phyloP scores from a whole-genome alignment of 2,888 invertebrate genomes.

The Phlogophora meticulosa region DNA sequence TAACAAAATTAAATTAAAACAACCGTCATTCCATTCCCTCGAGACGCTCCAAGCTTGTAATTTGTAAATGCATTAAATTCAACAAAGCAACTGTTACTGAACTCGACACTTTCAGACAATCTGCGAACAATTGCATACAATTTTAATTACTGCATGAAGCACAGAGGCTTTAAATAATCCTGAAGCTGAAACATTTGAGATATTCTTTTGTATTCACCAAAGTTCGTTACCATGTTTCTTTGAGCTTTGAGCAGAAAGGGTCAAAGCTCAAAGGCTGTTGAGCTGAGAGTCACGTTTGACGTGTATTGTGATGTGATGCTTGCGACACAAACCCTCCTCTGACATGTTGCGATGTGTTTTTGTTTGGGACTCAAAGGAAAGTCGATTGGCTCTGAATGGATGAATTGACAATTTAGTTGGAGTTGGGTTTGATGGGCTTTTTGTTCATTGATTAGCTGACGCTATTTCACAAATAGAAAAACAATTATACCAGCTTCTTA shows the following conservation, averaged over 20 bases:
- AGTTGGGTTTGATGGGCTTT: background rate
- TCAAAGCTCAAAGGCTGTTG: constrained; percentile 24
- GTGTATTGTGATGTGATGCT: constrained; percentile 28
- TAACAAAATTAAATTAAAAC: constrained; percentile 19
- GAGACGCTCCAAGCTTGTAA: background rate
- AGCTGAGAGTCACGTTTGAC: constrained; percentile 14
- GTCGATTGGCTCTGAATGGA: background rate
- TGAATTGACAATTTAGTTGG: background rate
- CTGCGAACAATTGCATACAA: constrained; percentile 27
- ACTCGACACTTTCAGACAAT: constrained; percentile 14
- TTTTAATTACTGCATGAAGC: constrained; percentile 33
- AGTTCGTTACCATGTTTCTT: constrained; percentile 34
- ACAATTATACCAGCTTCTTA: too few species aligned
- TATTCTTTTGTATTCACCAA: constrained; percentile 38
- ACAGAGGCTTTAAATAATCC: constrained; percentile 16
- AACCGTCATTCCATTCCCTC: background rate
- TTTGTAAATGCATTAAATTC: constrained; percentile 30
- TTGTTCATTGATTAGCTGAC: background rate
- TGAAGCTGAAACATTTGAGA: constrained; percentile 13
- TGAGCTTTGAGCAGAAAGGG: constrained; percentile 21
- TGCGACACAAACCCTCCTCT: constrained; percentile 22
- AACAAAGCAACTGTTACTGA: constrained; percentile 16
- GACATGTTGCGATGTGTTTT: constrained; percentile 14
- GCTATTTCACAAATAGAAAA: too few species aligned
- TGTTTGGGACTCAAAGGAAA: constrained; percentile 29